A percentile compares a stretch with the other conserved stretches of the same genome.
phyloP scores from a whole-genome alignment of 2,797 vertebrate genomes.

The Microcaecilia unicolor region DNA sequence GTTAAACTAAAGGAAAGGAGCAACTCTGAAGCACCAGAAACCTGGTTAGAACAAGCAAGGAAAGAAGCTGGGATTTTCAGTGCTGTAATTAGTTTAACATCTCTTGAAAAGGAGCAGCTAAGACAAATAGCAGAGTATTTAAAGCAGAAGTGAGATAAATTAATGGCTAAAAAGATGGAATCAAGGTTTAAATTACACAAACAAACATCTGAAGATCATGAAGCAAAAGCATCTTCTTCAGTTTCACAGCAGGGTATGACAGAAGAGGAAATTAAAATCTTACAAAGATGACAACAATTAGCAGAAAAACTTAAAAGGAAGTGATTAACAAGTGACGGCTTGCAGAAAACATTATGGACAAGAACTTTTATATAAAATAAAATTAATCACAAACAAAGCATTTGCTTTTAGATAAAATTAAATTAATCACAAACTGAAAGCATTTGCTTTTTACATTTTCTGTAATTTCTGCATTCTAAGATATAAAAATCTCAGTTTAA shows the following conservation, averaged over 20 bases:
- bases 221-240: slow-evolving; percentile 26
- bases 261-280: slow-evolving; percentile 79
- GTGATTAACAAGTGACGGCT: slow-evolving; percentile 82
- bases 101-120: slow-evolving; percentile 73
- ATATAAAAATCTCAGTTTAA: too few relatives aligned
- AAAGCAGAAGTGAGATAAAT: slow-evolving; percentile 80
- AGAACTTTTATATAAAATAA: slow-evolving; percentile 33
- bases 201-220: slow-evolving; percentile 20
- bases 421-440: slow-evolving; percentile 10
- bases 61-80: slow-evolving; percentile 63
- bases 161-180: slow-evolving; percentile 79
- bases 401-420: too few relatives aligned
- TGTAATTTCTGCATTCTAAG: too few relatives aligned
- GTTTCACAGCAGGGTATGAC: too few relatives aligned
- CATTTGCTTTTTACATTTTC: slow-evolving; percentile 20
- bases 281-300: slow-evolving; percentile 87
- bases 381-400: too few relatives aligned
- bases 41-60: slow-evolving; percentile 57
- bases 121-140: slow-evolving; percentile 85
- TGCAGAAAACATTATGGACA: slow-evolving; percentile 1
- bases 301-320: slow-evolving; percentile 96
- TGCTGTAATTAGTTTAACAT: slow-evolving; percentile 61
- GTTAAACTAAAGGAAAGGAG: slow-evolving; percentile 34
- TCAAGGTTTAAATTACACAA: slow-evolving; percentile 45
- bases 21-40: slow-evolving; percentile 52